Evolutionary conservation across 2,797 vertebrate genomes (phyloP), one percentile per base, ranked within the genome.

Genomic region (Anniella stebbinsi): DNA sequence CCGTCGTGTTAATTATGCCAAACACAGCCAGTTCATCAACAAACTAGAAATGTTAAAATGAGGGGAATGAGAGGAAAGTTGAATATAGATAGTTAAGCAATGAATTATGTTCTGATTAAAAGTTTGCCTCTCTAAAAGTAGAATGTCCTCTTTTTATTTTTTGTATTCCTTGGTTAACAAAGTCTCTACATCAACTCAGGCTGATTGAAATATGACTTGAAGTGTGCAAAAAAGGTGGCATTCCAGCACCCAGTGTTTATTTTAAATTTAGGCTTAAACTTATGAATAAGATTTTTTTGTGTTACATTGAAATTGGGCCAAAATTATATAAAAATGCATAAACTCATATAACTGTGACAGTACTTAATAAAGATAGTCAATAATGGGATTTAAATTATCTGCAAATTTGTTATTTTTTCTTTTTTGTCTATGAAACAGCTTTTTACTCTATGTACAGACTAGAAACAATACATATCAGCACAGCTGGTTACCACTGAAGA

Each of bases 1-100:
- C 97, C 97, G 97, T 97, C 95, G 97, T 96, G 97, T 98, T 98
- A 98, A 98, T 98, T 98, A 98, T 97, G 96, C 97, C 97, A 98
- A 98, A 98, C 97, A 97, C 94, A 95, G 96, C 94, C 96, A 96
- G 94, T 97, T 98, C 97, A 96, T 98, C 97, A 97, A 97, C 97
- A 98, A 97, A 98, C 96, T 94, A 95, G 96, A 97, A 98, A 94
- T 92, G 95, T 97, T 96, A 95, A 95, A 94, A 89, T 84, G 76
- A 93, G 73, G 87, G 66, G 69, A 90, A 87, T 85, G 95, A 94
- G 91, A 91, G 60, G 45, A 67, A 93, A 93, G 78, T 85, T 86
- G 77, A 90, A 95, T 96, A 93, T 94, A 95, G 97, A 96, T 94
- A 94, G 94, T 97, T 90, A 91, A 33, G 51, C 92, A 85, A 92